Evolutionary conservation across 2,113 vertebrate genomes (phyloP), one percentile per base, ranked within the genome.

Genomic region (Zosterops hypoxanthus): DNA sequence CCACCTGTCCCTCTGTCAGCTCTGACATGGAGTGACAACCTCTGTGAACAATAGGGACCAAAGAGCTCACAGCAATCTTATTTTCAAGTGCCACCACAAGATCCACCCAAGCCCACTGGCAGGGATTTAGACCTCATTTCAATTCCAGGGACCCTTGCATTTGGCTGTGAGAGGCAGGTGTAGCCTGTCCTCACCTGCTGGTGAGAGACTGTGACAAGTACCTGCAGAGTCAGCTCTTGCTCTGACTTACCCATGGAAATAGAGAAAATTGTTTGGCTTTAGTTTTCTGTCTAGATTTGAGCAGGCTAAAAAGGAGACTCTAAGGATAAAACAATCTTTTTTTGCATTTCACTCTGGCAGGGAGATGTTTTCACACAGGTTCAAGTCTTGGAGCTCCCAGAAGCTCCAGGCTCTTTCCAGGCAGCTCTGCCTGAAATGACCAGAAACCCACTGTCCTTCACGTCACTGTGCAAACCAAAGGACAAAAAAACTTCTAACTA

Each of bases 51-150:
- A 66, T 4, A 49, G 12, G 20, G 3, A 65, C 19, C 53, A 41
- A 82, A 61, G 3, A 41, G 5, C 34, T 60, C 44, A 76, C 49
- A 56, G 81, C 49, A 87, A n/a, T 25, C 2, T 3, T n/a, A 28
- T 60, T 87, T 82, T 84, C 17, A 33, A 29, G 36, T 2, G 2
- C 16, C 11, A 33, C 18, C 12, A 33, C 0, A 0, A 85, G 44
- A 70, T 88, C 57, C 22, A 41, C 20, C 34, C 36, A 60, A 85
- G 12, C 12, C 17, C 63, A 61, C 9, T 26, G 46, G 53, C 31
- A 53, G 46, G 49, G 25, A 52, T 89, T 65, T 50, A 42, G 23
- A 46, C 9, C 8, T 91, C 2, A 1, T 73, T 86, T 83, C 29
- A 66, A 50, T 77, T 73, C 36, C 41, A 70, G 59, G 53, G 33